Base-by-base conservation (phyloP, 2,888 invertebrate species). In the Athalia circularis region DNA sequence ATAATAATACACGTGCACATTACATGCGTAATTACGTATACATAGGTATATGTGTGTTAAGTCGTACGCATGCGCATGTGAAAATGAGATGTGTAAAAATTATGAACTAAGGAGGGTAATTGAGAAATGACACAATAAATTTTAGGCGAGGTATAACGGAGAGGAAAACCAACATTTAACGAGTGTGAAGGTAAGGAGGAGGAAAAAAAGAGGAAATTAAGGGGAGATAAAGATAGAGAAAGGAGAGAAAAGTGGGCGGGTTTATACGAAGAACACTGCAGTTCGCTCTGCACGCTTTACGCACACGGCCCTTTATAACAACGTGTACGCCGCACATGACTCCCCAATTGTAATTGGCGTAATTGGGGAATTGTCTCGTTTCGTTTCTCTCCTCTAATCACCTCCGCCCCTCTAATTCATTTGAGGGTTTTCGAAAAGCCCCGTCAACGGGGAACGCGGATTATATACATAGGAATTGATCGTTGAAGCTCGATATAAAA, bases 281-380 rank as follows among this genome's bases (percentile, higher is more conserved):
- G 29, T 64, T 43, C 64, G 68, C 68, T 68, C 59, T 72, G 70
- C 65, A 72, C 72, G 77, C 77, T 76, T 59, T 52, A 68, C 78
- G 67, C 77, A 76, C 78, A 75, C 75, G 64, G 75, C 50, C 75
- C 72, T 5, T 13, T 57, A 11, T 54, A 9, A 9, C 62, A 15
- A n/a, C 62, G 62, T 4, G n/a, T 15, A 62, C 62, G 50, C 43
- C 75, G 75, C 61, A 45, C 65, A 76, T 76, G 54, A 59, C 67
- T 68, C 80, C 81, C 79, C 80, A 82, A 83, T 83, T 83, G 82
- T 83, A 82, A 83, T 83, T 81, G 77, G 65, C 59, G 62, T 81
- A 80, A 81, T 80, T 82, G 80, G 78, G 54, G 70, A 67, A 81
- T 78, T 45, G 80, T 70, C 76, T 65, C 65, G 62, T 75, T 62